Percentiles rank a stretch among this genome's conserved stretches.
Evolutionary conservation across 2,797 vertebrate species (phyloP).

Genomic region (Spinus olivaceus): DNA sequence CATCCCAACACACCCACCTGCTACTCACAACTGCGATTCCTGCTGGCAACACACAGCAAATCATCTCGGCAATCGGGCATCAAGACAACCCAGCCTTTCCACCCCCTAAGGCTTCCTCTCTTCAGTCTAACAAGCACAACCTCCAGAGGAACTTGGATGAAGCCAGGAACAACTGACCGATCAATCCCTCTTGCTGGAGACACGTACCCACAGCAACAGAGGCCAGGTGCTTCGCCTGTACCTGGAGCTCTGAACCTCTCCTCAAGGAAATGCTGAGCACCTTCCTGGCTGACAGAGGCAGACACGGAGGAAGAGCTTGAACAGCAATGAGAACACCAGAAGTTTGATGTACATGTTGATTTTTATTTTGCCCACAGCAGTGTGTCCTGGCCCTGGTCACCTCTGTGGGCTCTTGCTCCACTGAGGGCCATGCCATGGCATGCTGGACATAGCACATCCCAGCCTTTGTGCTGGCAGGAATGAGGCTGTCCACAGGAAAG

Average conservation of each 20-base stretch:
- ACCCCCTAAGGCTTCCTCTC: not conserved
- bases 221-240: rapidly evolving
- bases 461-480: not conserved
- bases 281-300: not conserved
- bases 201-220: not conserved
- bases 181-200: not conserved
- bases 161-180: not conserved
- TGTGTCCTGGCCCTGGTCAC: rapidly evolving
- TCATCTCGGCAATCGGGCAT: rapidly evolving
- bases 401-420: not conserved
- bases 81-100: too few species aligned
- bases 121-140: rapidly evolving
- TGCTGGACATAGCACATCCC: rapidly evolving
- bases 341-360: rapidly evolving
- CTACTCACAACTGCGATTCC: rapidly evolving
- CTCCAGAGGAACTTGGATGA: rapidly evolving
- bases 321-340: rapidly evolving
- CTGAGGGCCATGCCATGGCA: rapidly evolving
- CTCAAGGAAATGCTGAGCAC: not conserved
- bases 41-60: not conserved
- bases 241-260: not conserved
- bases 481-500: rapidly evolving
- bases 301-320: not conserved
- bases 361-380: not conserved
- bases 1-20: not conserved